Base-by-base conservation (phyloP, 2,113 vertebrate genomes). In the Dasyurus viverrinus region DNA sequence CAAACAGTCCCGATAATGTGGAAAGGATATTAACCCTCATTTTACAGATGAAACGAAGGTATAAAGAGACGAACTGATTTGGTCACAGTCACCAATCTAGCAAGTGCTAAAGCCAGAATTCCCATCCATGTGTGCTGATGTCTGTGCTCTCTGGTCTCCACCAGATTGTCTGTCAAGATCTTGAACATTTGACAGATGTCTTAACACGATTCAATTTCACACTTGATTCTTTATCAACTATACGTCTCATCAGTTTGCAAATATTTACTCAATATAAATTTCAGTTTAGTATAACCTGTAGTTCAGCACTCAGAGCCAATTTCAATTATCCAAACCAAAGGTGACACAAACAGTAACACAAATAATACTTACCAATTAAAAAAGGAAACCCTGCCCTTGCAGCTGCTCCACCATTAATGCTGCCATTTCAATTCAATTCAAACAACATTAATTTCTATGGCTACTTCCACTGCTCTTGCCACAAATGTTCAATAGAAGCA, bases 191-290 rank as follows among this genome's bases (percentile, higher is more conserved):
- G 57, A 68, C 6, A 53, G 57, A 8, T 7, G 90, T 50, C 90
- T 84, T n/a, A 84, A 92, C 0, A 19, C 16, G 50, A 84, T 84
- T 84, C 68, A 84, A 84, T 84, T 54, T 95, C 57, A 76, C 42
- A 57, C 54, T 54, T 52, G 90, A 84, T 53, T 47, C 91, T 89
- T 89, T n/a, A 91, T 30, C 92, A 54, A 47, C 19, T 3, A 36
- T 7, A 60, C 42, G 25, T 57, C 47, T 94, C 68, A 53, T 23
- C 94, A 97, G 57, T 23, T 92, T 48, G 92, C 19, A 97, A 94
- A 93, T 52, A 89, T 14, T 91, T 94, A 92, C 42, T 54, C 30
- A 76, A 27, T 9, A 55, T 84, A 84, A 84, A 42, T 84, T 84
- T 84, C 68, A 84, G 68, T 84, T 42, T 84, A 36, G 36, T n/a